Evolutionary conservation across 2,797 vertebrate genomes (phyloP).

Genomic region (Ptychadena robeensis): DNA sequence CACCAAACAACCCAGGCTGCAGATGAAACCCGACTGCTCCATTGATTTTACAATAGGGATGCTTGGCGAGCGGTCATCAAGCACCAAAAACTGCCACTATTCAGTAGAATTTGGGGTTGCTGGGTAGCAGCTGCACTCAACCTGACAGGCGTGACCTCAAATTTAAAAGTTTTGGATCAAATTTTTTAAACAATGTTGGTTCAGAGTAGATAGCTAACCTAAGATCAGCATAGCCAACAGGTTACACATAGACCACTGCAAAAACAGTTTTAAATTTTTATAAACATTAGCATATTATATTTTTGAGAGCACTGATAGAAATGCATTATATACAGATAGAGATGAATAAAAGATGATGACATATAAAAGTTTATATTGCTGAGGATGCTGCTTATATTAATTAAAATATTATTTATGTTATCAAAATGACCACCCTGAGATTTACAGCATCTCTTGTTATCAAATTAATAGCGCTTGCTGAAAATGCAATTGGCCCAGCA

Average conservation of each 20-base stretch:
- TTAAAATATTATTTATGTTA: not conserved
- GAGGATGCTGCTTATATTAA: not conserved
- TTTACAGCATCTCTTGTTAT: not conserved
- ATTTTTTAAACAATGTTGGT: not conserved
- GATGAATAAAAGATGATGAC: not conserved
- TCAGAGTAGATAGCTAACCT: not conserved
- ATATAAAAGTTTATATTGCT: not conserved
- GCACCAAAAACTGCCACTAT: too few relatives aligned
- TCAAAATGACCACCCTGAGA: not conserved
- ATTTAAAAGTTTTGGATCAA: too few relatives aligned
- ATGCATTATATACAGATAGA: not conserved
- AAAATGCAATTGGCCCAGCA: not conserved
- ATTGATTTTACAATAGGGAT: too few relatives aligned
- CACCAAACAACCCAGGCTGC: too few relatives aligned
- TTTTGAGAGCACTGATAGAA: not conserved
- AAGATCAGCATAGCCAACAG: not conserved
- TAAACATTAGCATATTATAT: not conserved
- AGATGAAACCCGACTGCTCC: too few relatives aligned
- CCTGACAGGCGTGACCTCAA: too few relatives aligned
- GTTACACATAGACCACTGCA: not conserved
- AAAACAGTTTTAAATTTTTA: not conserved
- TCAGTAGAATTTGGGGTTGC: too few relatives aligned
- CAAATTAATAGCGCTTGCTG: not conserved
- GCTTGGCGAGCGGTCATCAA: too few relatives aligned
- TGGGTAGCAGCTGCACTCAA: too few relatives aligned